Percentiles rank a stretch among this genome's conserved stretches.
These are phyloP conservation scores for Leptinotarsa defecta DNA, from an alignment of 1,140 invertebrate species.

Conservation along the genomic window DNA sequence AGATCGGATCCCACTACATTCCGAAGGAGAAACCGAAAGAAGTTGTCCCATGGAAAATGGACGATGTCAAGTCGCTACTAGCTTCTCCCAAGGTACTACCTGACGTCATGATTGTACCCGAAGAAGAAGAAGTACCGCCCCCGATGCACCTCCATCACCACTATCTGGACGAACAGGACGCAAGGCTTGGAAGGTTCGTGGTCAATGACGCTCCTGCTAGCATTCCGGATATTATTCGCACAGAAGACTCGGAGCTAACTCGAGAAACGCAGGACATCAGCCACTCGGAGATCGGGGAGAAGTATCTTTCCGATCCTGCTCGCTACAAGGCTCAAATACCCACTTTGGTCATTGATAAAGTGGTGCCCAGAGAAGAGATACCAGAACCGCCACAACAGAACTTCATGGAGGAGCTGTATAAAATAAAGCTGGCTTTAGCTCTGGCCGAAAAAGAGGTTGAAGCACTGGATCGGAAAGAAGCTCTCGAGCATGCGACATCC, in stretches of 20 bases:
- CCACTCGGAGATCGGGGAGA: conserved; percentile 30
- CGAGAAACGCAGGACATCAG: conserved; percentile 28
- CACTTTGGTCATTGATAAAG: conserved; percentile 14
- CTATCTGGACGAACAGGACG: conserved; percentile 1
- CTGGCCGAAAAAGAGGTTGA: background rate
- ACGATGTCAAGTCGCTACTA: conserved; percentile 1
- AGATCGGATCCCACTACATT: conserved; percentile 1
- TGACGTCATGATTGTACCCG: conserved; percentile 1
- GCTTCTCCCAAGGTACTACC: conserved; percentile 14
- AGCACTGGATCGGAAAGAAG: too few relatives aligned
- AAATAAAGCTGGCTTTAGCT: conserved; percentile 8
- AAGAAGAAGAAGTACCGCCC: background rate
- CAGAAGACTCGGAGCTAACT: conserved; percentile 21
- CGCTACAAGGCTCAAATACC: background rate
- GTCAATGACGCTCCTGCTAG: conserved; percentile 26
- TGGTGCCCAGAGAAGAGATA: conserved; percentile 19
- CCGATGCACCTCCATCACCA: background rate
- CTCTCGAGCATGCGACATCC: too few relatives aligned
- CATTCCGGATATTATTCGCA: conserved; percentile 18
- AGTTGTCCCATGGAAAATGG: conserved; percentile 14
- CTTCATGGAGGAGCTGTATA: conserved; percentile 19
- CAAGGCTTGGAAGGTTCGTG: conserved; percentile 18
- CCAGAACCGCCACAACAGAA: conserved; percentile 4
- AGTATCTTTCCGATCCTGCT: conserved; percentile 7
- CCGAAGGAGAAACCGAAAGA: too few relatives aligned